Evolutionary conservation across 2,797 vertebrate genomes (phyloP).

Genomic region (Rhinoraja longicauda): DNA sequence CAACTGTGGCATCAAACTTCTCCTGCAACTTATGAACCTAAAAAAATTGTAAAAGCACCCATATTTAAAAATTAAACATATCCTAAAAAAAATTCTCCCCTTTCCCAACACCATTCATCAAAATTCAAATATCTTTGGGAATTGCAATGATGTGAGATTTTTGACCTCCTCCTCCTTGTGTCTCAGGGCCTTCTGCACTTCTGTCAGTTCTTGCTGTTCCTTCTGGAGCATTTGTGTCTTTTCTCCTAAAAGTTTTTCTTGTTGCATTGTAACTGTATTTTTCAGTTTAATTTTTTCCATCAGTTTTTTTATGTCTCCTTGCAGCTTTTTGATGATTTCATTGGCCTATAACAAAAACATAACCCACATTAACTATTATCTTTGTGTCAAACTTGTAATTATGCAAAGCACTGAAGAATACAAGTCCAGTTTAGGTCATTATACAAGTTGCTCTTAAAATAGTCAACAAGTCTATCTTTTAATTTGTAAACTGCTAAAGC

Average conservation of each 20-base stretch:
- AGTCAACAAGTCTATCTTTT: neutral
- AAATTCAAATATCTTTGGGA: neutral
- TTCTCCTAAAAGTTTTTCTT: conserved; percentile 43
- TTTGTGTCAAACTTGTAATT: neutral
- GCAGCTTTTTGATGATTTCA: conserved; percentile 46
- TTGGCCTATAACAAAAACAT: conserved; percentile 41
- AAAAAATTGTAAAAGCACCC: neutral
- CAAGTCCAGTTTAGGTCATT: neutral
- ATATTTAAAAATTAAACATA: neutral
- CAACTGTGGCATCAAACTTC: conserved; percentile 40
- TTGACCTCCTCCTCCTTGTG: conserved; percentile 44
- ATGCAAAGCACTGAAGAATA: neutral
- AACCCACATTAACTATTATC: neutral
- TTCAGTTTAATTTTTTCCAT: conserved; percentile 45
- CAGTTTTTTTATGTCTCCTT: conserved; percentile 43
- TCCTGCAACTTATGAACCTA: conserved; percentile 45
- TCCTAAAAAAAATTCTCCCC: neutral
- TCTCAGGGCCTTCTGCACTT: conserved; percentile 31
- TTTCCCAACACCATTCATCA: neutral
- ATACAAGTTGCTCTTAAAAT: neutral
- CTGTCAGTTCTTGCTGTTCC: conserved; percentile 36
- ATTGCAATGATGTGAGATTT: neutral
- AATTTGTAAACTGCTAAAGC: neutral
- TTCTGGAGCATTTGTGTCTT: conserved; percentile 42
- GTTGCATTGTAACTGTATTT: conserved; percentile 40